Evolutionary conservation across 2,797 vertebrate species (phyloP).

Genomic region (Serranus cabrilla): DNA sequence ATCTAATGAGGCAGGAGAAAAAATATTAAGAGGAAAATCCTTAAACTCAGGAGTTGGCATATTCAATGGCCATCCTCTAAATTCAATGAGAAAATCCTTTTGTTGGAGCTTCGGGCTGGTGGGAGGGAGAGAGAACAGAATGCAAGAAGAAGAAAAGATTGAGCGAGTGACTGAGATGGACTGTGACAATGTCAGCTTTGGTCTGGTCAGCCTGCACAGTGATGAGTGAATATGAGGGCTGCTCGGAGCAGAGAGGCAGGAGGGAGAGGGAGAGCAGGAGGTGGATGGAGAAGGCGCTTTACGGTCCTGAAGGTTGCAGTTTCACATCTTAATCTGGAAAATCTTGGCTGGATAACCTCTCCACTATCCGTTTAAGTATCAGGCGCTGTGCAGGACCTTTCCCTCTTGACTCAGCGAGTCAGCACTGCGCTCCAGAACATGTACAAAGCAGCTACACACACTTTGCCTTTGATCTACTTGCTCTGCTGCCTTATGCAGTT

Average conservation of each 20-base stretch:
- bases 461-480: conserved; percentile 39
- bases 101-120: conserved; percentile 42
- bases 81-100: conserved; percentile 63
- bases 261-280: conserved; percentile 1
- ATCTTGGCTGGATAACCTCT: background rate
- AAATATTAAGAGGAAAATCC: conserved; percentile 67
- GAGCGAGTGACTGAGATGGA: conserved; percentile 61
- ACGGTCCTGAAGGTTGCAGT: background rate
- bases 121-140: conserved; percentile 35
- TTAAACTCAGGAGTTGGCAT: conserved; percentile 52
- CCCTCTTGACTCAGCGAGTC: conserved; percentile 20
- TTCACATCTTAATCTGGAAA: conserved; percentile 1
- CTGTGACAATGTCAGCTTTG: conserved; percentile 72
- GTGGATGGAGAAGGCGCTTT: background rate
- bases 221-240: conserved; percentile 50
- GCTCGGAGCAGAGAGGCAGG: conserved; percentile 3
- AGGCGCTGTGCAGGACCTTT: background rate
- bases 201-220: conserved; percentile 48
- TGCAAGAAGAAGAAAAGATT: conserved; percentile 23
- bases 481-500: conserved; percentile 13
- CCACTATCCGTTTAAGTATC: background rate
- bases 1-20: conserved; percentile 74
- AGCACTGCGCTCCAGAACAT: conserved; percentile 14
- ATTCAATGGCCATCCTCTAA: conserved; percentile 44
- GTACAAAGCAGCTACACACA: conserved; percentile 11